Percentiles rank a stretch among this genome's conserved stretches.
Evolutionary conservation across 2,888 invertebrate species (phyloP).

Genomic region (Volucella inanis): DNA sequence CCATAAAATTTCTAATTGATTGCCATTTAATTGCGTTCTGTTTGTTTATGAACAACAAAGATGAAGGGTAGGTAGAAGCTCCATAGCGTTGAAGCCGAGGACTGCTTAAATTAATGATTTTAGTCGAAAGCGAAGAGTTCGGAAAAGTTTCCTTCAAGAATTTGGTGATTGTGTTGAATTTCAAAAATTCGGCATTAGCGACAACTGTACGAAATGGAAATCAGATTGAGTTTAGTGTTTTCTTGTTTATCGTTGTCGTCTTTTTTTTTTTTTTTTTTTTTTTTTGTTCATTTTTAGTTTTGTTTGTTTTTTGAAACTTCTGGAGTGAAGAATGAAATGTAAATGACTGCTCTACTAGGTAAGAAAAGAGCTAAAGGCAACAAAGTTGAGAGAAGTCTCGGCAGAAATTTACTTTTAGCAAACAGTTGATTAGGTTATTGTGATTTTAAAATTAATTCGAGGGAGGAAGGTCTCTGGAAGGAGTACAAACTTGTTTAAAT

Average conservation of each 20-base stretch:
- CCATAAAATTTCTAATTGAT: conserved; percentile 72
- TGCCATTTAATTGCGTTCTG: conserved; percentile 73
- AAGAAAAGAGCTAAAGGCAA: not conserved
- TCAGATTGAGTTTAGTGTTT: conserved; percentile 63
- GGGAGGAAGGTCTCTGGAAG: too few relatives aligned
- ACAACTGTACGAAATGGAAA: conserved; percentile 69
- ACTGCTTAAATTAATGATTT: conserved; percentile 63
- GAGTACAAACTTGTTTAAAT: too few relatives aligned
- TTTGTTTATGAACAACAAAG: conserved; percentile 51
- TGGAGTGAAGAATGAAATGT: conserved; percentile 24
- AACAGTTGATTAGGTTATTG: too few relatives aligned
- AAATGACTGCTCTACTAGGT: conserved; percentile 9
- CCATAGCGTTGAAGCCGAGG: conserved; percentile 13
- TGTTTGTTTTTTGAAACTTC: conserved; percentile 35
- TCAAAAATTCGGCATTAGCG: conserved; percentile 50
- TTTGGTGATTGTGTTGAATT: conserved; percentile 55
- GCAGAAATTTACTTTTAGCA: too few relatives aligned
- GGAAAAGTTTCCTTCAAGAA: conserved; percentile 39
- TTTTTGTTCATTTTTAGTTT: not conserved
- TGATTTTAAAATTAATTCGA: too few relatives aligned
- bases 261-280: not conserved
- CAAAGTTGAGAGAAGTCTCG: too few relatives aligned
- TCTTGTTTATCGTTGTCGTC: too few relatives aligned
- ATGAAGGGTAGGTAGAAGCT: not conserved
- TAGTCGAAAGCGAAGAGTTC: conserved; percentile 7